phyloP scores from a whole-genome alignment of 1,140 invertebrate genomes.

The Hyphantria cunea region DNA sequence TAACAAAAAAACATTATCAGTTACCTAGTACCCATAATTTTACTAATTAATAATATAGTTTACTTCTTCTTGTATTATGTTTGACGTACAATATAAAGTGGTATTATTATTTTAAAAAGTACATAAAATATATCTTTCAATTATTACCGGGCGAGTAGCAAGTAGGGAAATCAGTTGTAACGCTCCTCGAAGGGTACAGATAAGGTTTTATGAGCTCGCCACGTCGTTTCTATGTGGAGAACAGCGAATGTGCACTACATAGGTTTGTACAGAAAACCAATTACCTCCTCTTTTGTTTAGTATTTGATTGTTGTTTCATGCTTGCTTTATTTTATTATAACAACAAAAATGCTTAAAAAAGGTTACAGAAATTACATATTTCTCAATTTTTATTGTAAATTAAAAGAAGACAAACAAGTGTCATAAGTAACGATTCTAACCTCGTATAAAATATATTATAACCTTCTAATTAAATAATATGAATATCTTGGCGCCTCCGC shows the following conservation, averaged over 20 bases:
- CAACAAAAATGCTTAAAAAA: constrained; percentile 5
- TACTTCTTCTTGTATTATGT: too few species aligned
- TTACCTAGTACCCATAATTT: too few species aligned
- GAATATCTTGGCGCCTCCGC: too few species aligned
- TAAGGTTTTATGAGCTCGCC: constrained; percentile 79
- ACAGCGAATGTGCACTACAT: constrained; percentile 67
- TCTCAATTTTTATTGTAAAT: background rate
- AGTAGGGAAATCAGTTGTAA: constrained; percentile 56
- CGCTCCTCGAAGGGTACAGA: constrained; percentile 64
- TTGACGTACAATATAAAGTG: too few species aligned
- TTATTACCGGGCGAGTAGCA: constrained; percentile 4
- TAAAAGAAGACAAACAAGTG: background rate
- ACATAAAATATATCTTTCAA: too few species aligned
- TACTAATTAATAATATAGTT: too few species aligned
- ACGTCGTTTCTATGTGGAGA: constrained; percentile 67
- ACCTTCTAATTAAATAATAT: too few species aligned
- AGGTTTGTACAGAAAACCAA: constrained; percentile 50
- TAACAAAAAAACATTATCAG: too few species aligned
- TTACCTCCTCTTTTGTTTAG: constrained; percentile 47
- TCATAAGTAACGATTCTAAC: too few species aligned
- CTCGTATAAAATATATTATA: too few species aligned
- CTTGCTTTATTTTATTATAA: constrained; percentile 4
- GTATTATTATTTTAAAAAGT: too few species aligned
- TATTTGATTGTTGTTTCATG: constrained; percentile 32
- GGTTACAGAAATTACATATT: background rate